A percentile compares a stretch with the other conserved stretches of the same genome.
Evolutionary conservation across 2,113 vertebrate genomes (phyloP).

Genomic region (Trichomycterus rosablanca): DNA sequence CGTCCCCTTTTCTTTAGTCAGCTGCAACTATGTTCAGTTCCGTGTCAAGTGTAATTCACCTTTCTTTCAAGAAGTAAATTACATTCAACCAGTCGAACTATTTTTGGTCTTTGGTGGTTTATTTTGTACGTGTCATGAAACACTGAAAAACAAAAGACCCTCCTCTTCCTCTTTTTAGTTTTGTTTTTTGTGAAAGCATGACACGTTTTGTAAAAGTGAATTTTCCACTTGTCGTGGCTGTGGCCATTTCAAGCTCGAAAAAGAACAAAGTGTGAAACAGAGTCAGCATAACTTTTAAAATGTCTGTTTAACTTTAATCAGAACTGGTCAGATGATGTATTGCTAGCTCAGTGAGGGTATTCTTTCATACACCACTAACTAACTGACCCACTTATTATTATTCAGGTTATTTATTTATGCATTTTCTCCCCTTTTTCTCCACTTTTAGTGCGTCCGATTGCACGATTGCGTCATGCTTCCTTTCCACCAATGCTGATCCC

Average conservation of each 20-base stretch:
- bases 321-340: not conserved
- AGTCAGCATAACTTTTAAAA: slow-evolving; percentile 2
- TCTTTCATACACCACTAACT: not conserved
- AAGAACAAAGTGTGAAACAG: slow-evolving; percentile 7
- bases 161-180: slow-evolving; percentile 65
- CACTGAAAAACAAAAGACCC: slow-evolving; percentile 34
- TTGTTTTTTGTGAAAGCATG: slow-evolving; percentile 41
- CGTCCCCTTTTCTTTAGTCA: not conserved
- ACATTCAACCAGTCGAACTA: slow-evolving; percentile 25
- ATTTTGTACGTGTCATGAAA: slow-evolving; percentile 16
- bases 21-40: slow-evolving; percentile 11
- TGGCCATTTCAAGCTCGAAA: slow-evolving; percentile 15
- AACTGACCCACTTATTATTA: no score
- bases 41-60: not conserved
- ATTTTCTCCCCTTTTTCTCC: no score
- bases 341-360: not conserved
- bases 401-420: no score
- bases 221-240: slow-evolving; percentile 60
- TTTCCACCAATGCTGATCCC: no score
- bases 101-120: slow-evolving; percentile 31
- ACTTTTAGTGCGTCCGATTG: no score
- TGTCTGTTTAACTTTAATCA: not conserved
- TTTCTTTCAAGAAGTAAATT: slow-evolving; percentile 2
- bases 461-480: no score
- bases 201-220: slow-evolving; percentile 63